Conservation (phyloP, 1,140 invertebrate species). For the Ostrea denselamellosa region DNA sequence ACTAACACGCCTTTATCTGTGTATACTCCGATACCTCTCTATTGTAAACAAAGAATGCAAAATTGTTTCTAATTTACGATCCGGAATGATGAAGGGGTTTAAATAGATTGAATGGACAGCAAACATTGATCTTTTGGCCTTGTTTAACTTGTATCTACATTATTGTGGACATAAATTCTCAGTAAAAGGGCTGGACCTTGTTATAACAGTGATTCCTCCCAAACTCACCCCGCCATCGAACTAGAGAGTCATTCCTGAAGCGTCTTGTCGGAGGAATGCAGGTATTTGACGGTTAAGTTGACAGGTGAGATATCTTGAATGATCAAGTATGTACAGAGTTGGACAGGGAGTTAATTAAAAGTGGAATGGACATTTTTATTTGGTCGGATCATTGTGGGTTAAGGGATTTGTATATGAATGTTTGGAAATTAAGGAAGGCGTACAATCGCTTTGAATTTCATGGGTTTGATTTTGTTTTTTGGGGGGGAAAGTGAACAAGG, state of each 20-base stretch:
- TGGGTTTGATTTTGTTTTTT: background rate
- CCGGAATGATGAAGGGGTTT: conserved; percentile 27
- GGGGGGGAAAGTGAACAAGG: background rate
- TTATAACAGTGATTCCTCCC: background rate
- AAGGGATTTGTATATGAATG: background rate
- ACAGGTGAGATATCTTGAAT: conserved; percentile 23
- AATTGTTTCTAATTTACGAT: conserved; percentile 39
- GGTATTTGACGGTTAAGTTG: conserved; percentile 14
- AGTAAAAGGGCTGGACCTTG: background rate
- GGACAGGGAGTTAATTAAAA: conserved; percentile 30
- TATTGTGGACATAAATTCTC: conserved; percentile 12
- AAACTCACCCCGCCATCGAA: conserved; percentile 9
- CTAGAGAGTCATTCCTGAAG: background rate
- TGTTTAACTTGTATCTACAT: conserved; percentile 33
- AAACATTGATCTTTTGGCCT: conserved; percentile 35
- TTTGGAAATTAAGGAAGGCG: background rate
- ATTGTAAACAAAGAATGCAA: conserved; percentile 31
- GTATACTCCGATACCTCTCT: background rate
- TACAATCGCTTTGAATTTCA: background rate
- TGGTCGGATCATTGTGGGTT: background rate
- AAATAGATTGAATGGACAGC: conserved; percentile 35
- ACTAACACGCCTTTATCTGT: conserved; percentile 8
- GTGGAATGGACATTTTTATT: background rate
- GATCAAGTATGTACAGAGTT: background rate
- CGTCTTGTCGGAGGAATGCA: background rate